Conservation (phyloP, 2,888 invertebrate genomes). For the Sinodicranocentrus sp. region DNA sequence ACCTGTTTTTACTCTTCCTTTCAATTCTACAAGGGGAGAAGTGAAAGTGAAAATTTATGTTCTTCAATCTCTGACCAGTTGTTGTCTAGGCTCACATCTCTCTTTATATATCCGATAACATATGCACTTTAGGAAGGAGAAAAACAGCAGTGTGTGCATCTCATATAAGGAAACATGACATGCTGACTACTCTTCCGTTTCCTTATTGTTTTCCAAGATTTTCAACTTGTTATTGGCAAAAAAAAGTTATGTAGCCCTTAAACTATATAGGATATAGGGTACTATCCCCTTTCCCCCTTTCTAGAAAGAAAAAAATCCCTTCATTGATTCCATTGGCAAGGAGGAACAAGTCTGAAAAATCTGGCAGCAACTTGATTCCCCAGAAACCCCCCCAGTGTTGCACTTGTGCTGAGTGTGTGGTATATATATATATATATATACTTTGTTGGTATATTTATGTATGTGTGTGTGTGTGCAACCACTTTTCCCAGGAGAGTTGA, state of each 20-base stretch:
- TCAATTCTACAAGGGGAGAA: constrained; percentile 23
- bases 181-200: not conserved
- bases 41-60: constrained; percentile 50
- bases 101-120: no score
- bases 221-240: constrained; percentile 12
- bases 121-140: no score
- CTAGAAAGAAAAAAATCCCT: constrained; percentile 54
- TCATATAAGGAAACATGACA: no score
- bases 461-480: constrained; percentile 51
- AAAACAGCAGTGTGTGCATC: no score
- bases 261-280: no score
- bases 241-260: not conserved
- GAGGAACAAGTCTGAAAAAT: constrained; percentile 36
- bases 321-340: constrained; percentile 65
- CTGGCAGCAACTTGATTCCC: constrained; percentile 40
- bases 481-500: constrained; percentile 61
- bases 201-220: constrained; percentile 1
- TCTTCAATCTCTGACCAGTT: constrained; percentile 12
- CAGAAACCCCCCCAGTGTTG: no score
- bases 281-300: no score
- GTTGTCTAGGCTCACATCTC: constrained; percentile 14
- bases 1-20: constrained; percentile 34
- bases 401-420: no score
- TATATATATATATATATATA: no score
- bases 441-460: no score